phyloP scores from a whole-genome alignment of 2,113 vertebrate species.

The Merops nubicus region DNA sequence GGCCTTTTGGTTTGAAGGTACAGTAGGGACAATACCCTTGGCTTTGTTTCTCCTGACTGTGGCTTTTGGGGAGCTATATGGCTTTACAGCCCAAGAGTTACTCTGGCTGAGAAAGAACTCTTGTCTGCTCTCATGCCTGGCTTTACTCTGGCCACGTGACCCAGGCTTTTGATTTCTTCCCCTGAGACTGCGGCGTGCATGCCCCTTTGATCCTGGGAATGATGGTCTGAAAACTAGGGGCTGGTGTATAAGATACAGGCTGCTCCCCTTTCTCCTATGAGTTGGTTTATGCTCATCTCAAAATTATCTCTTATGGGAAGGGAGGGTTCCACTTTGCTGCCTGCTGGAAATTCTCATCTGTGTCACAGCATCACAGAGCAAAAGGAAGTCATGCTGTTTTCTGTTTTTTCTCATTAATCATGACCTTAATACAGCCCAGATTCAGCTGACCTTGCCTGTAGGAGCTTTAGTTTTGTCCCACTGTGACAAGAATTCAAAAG shows the following conservation, averaged over 20 bases:
- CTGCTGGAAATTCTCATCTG: neutral
- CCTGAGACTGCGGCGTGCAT: neutral
- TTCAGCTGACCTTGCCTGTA: neutral
- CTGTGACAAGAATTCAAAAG: neutral
- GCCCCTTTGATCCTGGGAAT: neutral
- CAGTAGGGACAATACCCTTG: too few relatives aligned
- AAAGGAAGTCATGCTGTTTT: neutral
- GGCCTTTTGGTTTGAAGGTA: conserved; percentile 92
- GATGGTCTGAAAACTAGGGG: neutral
- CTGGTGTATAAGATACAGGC: neutral
- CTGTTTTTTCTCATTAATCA: neutral
- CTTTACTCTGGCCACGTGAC: neutral
- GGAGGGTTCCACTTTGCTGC: neutral
- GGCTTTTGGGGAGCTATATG: neutral
- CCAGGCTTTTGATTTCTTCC: neutral
- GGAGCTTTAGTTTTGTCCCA: neutral
- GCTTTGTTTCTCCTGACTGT: neutral
- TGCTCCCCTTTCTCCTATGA: neutral
- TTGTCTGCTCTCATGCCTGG: neutral
- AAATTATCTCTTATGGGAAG: neutral
- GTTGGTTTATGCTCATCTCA: neutral
- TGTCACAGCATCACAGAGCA: neutral
- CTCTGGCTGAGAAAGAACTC: neutral
- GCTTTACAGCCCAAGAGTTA: neutral
- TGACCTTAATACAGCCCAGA: neutral